Evolutionary conservation across 2,113 vertebrate species (phyloP), one percentile per base, ranked within the genome.

Genomic region (Psilopogon haemacephalus): DNA sequence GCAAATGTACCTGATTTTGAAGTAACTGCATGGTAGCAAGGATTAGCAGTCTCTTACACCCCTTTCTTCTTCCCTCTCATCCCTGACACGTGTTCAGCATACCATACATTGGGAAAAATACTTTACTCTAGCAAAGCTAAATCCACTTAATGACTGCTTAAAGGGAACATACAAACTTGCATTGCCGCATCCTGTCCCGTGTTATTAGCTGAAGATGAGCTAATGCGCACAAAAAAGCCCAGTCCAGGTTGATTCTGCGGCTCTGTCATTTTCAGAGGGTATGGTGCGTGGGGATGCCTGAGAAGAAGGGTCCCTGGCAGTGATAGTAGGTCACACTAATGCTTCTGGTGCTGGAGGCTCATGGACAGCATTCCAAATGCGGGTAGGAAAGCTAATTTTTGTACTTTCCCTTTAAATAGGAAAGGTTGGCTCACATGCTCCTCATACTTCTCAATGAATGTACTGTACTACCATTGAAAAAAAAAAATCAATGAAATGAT

Each of bases 391-490:
- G 93, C 95, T 95, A 21, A 10, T 33, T 84, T 97, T 97, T 98
- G 97, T 97, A 97, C 95, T 97, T 97, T 97, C 97, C 97, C 97
- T 98, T 98, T 97, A 97, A 97, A 96, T 96, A 96, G 94, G 95
- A 98, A 97, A 97, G 98, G 97, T 98, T 98, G 97, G 98, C 98
- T 98, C 98, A 98, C 97, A 97, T 97, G 96, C 97, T 97, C 96
- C 97, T 97, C 97, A 97, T 97, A 98, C 97, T 98, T 99, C 98
- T 99, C 99, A 99, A 98, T 99, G 99, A 99, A 99, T 99, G 99
- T 99, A 99, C 98, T 99, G 99, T 99, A 99, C 98, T 99, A 98
- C 98, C 98, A 98, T 99, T 98, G 96, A 95, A 98, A 96, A 85
- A 98, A 98, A 98, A 98, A 98, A 98, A 97, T 96, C 96, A 98